These are phyloP conservation scores for Brachypterus glaber DNA, from an alignment of 2,888 invertebrate genomes.

Conservation along the genomic window DNA sequence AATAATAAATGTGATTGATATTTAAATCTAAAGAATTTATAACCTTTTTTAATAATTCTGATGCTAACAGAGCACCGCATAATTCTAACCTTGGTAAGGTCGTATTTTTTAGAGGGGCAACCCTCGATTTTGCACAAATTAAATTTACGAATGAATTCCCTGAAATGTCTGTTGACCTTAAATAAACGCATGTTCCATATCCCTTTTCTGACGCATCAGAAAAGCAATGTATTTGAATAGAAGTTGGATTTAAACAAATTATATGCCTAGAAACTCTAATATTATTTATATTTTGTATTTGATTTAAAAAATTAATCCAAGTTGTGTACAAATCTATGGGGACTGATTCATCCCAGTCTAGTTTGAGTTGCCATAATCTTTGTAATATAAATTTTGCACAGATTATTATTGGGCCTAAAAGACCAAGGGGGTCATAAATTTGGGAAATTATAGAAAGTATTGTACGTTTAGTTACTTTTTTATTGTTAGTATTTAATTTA, in stretches of 20 bases:
- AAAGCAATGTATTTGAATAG: conserved; percentile 16
- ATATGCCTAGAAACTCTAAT: conserved; percentile 12
- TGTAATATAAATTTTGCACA: conserved; percentile 20
- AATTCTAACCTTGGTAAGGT: conserved; percentile 16
- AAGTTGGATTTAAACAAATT: conserved; percentile 1
- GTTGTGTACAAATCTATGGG: conserved; percentile 7
- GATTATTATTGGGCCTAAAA: conserved; percentile 22
- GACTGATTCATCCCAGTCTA: conserved; percentile 21
- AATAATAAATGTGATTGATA: no score
- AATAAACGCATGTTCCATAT: conserved; percentile 18
- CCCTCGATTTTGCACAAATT: conserved; percentile 18
- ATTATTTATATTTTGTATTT: conserved; percentile 8
- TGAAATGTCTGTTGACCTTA: conserved; percentile 8
- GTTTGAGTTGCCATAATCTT: conserved; percentile 17
- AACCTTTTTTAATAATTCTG: no score
- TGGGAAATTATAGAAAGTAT: conserved; percentile 18
- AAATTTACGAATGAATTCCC: conserved; percentile 8
- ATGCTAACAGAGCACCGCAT: no score
- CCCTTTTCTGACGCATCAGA: conserved; percentile 14
- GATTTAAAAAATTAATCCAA: conserved; percentile 10
- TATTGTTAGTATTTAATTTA: no score
- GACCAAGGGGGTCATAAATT: conserved; percentile 23
- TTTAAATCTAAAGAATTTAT: no score
- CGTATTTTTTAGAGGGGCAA: conserved; percentile 17
- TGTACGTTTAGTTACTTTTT: conserved; percentile 16